phyloP scores from a whole-genome alignment of 2,888 invertebrate species.

The Griposia aprilina region DNA sequence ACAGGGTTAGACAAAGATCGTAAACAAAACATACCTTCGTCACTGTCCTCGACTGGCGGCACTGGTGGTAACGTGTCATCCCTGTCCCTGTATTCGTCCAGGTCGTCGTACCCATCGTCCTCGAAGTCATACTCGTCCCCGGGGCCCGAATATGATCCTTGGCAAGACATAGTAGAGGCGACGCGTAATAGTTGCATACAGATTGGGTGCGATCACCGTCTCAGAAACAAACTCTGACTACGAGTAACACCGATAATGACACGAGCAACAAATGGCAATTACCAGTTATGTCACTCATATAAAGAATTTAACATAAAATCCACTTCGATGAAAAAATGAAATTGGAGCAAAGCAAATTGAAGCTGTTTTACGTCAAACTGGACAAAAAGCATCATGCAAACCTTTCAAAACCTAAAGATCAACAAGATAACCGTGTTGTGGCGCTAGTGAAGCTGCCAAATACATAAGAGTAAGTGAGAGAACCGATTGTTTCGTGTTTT shows the following conservation, averaged over 20 bases:
- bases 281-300: conserved; percentile 84
- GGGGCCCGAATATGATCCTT: conserved; percentile 93
- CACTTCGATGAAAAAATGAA: conserved; percentile 80
- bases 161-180: conserved; percentile 92
- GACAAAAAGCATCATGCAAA: conserved; percentile 84
- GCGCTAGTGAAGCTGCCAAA: conserved; percentile 62
- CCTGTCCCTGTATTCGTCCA: conserved; percentile 92
- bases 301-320: conserved; percentile 80
- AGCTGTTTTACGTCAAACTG: conserved; percentile 87
- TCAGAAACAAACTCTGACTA: conserved; percentile 83
- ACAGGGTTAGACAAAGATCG: conserved; percentile 77
- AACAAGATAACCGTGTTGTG: conserved; percentile 43
- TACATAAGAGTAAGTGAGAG: conserved; percentile 72
- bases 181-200: conserved; percentile 91
- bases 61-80: conserved; percentile 89
- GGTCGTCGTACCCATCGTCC: conserved; percentile 93
- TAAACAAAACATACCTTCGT: conserved; percentile 90
- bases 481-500: conserved; percentile 53
- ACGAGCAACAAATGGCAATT: conserved; percentile 77
- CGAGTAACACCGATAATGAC: conserved; percentile 72
- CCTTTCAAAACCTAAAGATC: conserved; percentile 59
- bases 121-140: conserved; percentile 94
- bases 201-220: conserved; percentile 85
- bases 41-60: conserved; percentile 91
- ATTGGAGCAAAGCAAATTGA: conserved; percentile 84